A percentile compares a stretch with the other conserved stretches of the same genome.
Conservation (phyloP, 2,113 vertebrate genomes). For the Trachemys scripta region DNA sequence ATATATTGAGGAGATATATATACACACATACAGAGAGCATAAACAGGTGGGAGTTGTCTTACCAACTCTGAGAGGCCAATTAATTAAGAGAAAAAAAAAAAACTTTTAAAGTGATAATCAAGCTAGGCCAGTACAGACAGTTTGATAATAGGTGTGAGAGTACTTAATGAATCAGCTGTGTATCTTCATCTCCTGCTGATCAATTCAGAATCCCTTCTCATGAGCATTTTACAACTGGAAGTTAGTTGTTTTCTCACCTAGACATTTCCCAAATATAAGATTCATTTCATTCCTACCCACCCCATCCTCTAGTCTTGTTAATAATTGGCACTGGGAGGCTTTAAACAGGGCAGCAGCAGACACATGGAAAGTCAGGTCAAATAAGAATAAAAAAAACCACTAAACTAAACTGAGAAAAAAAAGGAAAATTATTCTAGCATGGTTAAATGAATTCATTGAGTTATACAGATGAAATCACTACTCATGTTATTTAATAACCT, state of each 20-base stretch:
- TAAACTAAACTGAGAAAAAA: neutral
- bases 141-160: too few species aligned
- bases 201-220: fast-evolving
- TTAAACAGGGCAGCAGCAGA: neutral
- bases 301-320: neutral
- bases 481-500: neutral
- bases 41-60: too few species aligned
- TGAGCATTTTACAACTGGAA: fast-evolving
- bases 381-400: neutral
- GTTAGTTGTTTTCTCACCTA: neutral
- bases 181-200: neutral
- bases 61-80: too few species aligned
- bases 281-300: neutral
- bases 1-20: too few species aligned
- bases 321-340: neutral
- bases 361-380: neutral
- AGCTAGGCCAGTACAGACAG: too few species aligned
- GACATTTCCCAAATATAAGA: neutral
- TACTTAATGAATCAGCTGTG: neutral
- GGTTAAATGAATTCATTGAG: neutral
- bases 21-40: too few species aligned
- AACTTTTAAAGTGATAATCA: too few species aligned
- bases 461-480: neutral
- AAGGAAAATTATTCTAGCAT: neutral
- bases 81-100: too few species aligned